Percentiles rank a stretch among this genome's conserved stretches.
Conservation (phyloP, 1,140 invertebrate species). For the Cyrtorhinus lividipennis region DNA sequence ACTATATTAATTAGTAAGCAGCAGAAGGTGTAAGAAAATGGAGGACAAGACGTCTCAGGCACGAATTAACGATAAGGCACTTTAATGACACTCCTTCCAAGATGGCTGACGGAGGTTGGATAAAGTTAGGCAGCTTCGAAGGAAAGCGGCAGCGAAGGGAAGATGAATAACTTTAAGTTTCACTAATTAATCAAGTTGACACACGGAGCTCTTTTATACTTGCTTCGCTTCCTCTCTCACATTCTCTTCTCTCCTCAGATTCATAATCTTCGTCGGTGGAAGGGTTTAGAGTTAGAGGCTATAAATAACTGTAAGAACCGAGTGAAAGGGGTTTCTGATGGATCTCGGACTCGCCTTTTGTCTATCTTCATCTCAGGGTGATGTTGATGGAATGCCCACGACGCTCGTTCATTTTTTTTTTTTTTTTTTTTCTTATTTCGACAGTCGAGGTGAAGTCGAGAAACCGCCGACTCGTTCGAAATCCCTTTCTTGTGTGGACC, state of each 20-base stretch:
- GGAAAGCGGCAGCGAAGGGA: constrained; percentile 13
- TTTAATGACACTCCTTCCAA: constrained; percentile 21
- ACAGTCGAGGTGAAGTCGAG: no score
- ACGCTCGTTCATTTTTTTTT: background rate
- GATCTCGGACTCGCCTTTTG: constrained; percentile 1
- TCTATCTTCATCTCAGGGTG: background rate
- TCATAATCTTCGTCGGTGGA: constrained; percentile 5
- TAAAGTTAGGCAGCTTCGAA: constrained; percentile 21
- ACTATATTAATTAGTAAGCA: constrained; percentile 16
- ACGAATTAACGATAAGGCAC: constrained; percentile 24
- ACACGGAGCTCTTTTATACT: constrained; percentile 17
- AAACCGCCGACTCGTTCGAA: no score
- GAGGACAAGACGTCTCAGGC: constrained; percentile 17
- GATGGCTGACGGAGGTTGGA: constrained; percentile 16
- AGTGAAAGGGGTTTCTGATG: constrained; percentile 4
- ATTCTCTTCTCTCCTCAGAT: constrained; percentile 1
- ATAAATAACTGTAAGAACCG: constrained; percentile 8
- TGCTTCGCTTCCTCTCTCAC: background rate
- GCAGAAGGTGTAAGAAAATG: constrained; percentile 14
- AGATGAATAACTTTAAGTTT: constrained; percentile 24
- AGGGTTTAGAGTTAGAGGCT: background rate
- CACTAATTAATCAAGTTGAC: constrained; percentile 24
- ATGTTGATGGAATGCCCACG: constrained; percentile 4
- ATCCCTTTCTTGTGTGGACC: no score
- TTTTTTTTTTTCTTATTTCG: no score